Percentiles rank a stretch among this genome's conserved stretches.
phyloP scores from a whole-genome alignment of 2,113 vertebrate genomes.

The Sapajus apella region DNA sequence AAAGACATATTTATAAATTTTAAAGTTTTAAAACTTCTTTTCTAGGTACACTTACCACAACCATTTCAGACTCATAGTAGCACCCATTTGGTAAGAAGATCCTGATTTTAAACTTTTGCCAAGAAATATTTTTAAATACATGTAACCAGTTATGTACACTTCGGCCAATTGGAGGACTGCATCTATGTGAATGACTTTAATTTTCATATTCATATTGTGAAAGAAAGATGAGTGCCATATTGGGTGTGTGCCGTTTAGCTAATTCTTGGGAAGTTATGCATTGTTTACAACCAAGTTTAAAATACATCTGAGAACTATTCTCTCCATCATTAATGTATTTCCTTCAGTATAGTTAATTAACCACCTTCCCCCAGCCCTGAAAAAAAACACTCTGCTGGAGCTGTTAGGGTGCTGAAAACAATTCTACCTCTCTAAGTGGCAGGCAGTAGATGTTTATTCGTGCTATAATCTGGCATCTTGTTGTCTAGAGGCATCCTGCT shows the following conservation, averaged over 20 bases:
- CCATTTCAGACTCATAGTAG: slow-evolving; percentile 20
- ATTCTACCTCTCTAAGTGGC: slow-evolving; percentile 58
- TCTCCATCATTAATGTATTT: slow-evolving; percentile 38
- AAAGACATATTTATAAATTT: neutral
- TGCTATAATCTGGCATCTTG: slow-evolving; percentile 62
- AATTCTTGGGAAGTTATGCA: slow-evolving; percentile 36
- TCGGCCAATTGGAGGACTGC: neutral
- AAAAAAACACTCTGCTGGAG: neutral
- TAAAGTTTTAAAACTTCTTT: neutral
- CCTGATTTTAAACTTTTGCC: slow-evolving; percentile 45
- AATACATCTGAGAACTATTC: slow-evolving; percentile 55
- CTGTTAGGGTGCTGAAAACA: slow-evolving; percentile 54
- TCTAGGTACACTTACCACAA: neutral
- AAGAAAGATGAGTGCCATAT: neutral
- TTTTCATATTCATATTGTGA: neutral
- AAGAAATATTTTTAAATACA: slow-evolving; percentile 2
- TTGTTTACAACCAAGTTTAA: slow-evolving; percentile 56
- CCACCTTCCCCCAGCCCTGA: slow-evolving; percentile 58
- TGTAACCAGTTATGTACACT: neutral
- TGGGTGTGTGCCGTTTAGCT: neutral
- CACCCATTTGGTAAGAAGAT: neutral
- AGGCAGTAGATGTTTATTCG: slow-evolving; percentile 64
- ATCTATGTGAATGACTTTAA: neutral
- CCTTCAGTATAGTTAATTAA: slow-evolving; percentile 49
- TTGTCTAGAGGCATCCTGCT: slow-evolving; percentile 80